phyloP scores from a whole-genome alignment of 2,113 vertebrate genomes.

The Tupaia chinensis region DNA sequence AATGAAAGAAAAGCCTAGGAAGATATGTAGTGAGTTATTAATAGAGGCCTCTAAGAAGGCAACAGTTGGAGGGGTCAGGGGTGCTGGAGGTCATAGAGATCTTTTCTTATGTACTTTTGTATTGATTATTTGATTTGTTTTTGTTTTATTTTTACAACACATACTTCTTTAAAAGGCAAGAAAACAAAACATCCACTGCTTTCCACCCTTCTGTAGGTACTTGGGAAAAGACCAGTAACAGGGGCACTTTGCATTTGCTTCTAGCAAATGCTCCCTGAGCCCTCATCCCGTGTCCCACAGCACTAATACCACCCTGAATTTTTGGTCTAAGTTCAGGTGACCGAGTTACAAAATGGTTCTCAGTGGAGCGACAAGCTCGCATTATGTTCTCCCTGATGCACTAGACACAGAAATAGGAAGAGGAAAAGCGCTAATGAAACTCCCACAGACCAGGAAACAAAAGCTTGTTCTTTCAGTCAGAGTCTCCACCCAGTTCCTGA shows the following conservation, averaged over 20 bases:
- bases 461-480: neutral
- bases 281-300: neutral
- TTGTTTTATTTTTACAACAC: neutral
- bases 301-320: neutral
- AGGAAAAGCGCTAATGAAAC: slow-evolving; percentile 69
- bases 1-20: neutral
- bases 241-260: neutral
- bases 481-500: slow-evolving; percentile 71
- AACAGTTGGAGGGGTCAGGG: fast-evolving
- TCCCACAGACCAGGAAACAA: slow-evolving; percentile 50
- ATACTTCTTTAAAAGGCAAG: neutral
- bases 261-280: neutral
- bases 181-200: neutral
- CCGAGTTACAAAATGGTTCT: neutral
- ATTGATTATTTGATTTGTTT: neutral
- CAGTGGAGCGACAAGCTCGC: neutral
- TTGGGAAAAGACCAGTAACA: neutral
- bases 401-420: slow-evolving; percentile 33
- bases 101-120: neutral
- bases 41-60: neutral
- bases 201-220: neutral
- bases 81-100: neutral
- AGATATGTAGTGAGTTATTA: neutral
- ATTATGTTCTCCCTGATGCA: neutral
- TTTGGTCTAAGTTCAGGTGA: neutral